Evolutionary conservation across 2,113 vertebrate genomes (phyloP).

Genomic region (Coreoperca whiteheadi): DNA sequence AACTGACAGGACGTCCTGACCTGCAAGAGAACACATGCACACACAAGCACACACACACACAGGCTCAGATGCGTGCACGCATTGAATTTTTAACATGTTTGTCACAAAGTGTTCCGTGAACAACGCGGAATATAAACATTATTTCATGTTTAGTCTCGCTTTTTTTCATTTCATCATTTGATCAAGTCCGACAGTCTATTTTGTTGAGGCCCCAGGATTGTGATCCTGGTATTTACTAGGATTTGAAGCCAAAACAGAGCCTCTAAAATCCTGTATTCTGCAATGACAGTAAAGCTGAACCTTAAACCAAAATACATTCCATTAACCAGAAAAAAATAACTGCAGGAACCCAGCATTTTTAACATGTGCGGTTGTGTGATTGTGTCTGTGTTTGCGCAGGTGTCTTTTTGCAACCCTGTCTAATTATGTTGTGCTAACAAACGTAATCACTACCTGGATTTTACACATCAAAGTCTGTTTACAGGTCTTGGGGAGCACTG

Average conservation of each 20-base stretch:
- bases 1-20: constrained; percentile 94
- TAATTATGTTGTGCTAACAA: neutral
- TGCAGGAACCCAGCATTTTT: neutral
- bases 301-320: neutral
- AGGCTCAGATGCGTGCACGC: constrained; percentile 6
- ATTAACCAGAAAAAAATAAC: neutral
- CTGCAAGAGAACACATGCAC: constrained; percentile 75
- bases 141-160: neutral
- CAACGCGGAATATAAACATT: neutral
- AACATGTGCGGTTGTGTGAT: neutral
- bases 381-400: neutral
- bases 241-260: neutral
- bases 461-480: neutral
- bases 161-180: neutral
- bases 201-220: neutral
- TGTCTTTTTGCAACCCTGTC: neutral
- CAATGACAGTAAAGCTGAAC: neutral
- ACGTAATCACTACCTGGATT: neutral
- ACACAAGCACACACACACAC: constrained; percentile 38
- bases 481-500: neutral
- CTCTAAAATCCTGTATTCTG: neutral
- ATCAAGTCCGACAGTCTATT: neutral
- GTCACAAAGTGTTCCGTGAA: neutral
- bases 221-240: neutral
- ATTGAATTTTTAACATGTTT: neutral